Base-by-base conservation (phyloP, 2,797 vertebrate species). In the Lerista edwardsae region DNA sequence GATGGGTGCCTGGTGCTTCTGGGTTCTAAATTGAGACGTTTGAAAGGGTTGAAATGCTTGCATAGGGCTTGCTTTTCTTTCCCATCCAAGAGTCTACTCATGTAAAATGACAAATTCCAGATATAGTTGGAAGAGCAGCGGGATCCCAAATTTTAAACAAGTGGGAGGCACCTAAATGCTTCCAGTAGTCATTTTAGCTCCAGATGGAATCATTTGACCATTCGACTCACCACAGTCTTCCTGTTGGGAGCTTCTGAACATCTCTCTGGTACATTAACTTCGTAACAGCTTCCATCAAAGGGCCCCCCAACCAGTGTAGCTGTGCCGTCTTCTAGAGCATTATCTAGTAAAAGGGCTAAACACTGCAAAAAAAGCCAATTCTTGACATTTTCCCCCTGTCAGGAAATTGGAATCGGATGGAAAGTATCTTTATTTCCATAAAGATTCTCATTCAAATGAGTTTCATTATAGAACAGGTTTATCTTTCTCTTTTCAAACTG, bases 121-220 rank as follows among this genome's bases (percentile, higher is more conserved):
- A 93, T 72, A 92, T 82, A 85, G 65, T 88, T 77, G 47, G 83
- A 82, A 79, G 87, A 93, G 84, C 94, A 90, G 93, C 89, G 83
- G 91, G 93, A 91, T 84, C 86, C 84, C 65, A 87, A 89, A 91
- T 89, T 75, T 72, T 88, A 90, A 94, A 88, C 89, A 91, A 86
- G 74, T 71, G 65, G 71, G 81, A 89, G 61, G 83, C 80, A 91
- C 90, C 89, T 87, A 92, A 91, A 94, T 87, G 85, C 77, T 93
- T 92, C 90, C 86, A 93, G 91, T 89, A 89, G 93, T 88, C 84
- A 85, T 65, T 87, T 85, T 87, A 83, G 69, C 85, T 91, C 85
- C 93, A 94, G 89, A 91, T 93, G 91, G 91, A 95, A 94, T 89
- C 92, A 84, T 93, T 93, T 94, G 94, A 91, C 90, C 85, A 55